These are phyloP conservation scores for Poecilia velifera DNA, from an alignment of 2,797 vertebrate genomes.

Conservation along the genomic window DNA sequence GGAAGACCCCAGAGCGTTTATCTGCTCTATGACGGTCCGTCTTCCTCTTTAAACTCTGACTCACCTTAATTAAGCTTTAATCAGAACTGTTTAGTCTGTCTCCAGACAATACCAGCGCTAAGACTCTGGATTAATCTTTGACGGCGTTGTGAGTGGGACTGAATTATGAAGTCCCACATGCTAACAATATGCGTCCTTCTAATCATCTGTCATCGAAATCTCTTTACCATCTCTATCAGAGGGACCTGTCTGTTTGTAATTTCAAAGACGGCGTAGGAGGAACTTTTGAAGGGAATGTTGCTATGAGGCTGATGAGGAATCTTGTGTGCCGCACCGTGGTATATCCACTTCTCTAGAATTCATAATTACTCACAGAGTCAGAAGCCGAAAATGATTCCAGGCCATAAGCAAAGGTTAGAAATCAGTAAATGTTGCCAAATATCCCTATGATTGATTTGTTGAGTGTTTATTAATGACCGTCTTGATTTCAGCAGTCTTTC, in stretches of 20 bases:
- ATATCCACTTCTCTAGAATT: constrained; percentile 55
- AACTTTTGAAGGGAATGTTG: constrained; percentile 56
- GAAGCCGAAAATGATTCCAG: constrained; percentile 40
- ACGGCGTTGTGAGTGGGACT: constrained; percentile 29
- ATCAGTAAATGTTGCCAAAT: constrained; percentile 11
- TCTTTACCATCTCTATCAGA: constrained; percentile 65
- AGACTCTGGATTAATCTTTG: constrained; percentile 23
- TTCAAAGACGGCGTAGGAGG: constrained; percentile 51
- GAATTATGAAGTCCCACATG: constrained; percentile 63
- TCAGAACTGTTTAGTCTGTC: constrained; percentile 19
- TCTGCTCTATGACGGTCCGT: background rate
- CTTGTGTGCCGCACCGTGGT: constrained; percentile 46
- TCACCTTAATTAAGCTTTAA: constrained; percentile 21
- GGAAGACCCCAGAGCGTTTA: background rate
- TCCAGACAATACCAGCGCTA: background rate
- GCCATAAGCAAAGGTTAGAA: constrained; percentile 23
- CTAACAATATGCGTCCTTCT: constrained; percentile 62
- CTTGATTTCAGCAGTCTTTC: background rate
- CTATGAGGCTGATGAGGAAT: constrained; percentile 56
- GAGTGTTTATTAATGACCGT: constrained; percentile 5
- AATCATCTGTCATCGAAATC: constrained; percentile 61
- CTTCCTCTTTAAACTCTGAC: background rate
- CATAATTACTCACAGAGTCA: constrained; percentile 56
- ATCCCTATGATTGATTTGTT: constrained; percentile 14
- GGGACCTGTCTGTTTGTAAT: constrained; percentile 61